A percentile compares a stretch with the other conserved stretches of the same genome.
Conservation (phyloP, 2,888 invertebrate genomes). For the Eurois occulta region DNA sequence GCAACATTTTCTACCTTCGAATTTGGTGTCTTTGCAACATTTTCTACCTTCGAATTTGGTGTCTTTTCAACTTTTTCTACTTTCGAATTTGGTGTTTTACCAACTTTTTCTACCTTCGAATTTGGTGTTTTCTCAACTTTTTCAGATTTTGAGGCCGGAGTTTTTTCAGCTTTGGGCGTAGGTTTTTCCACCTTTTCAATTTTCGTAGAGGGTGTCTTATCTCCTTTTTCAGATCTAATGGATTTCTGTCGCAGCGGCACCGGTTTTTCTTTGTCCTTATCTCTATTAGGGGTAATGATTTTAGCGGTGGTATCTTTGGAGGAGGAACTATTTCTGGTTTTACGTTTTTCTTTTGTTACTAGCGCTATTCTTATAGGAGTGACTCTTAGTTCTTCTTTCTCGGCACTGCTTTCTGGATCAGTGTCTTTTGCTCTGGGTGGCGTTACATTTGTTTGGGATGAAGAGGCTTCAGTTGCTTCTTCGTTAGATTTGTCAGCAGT, state of each 20-base stretch:
- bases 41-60: slow-evolving; percentile 18
- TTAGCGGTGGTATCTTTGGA: slow-evolving; percentile 62
- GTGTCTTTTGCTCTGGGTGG: slow-evolving; percentile 59
- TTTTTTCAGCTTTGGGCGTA: slow-evolving; percentile 28
- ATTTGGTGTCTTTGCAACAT: slow-evolving; percentile 41
- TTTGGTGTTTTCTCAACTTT: slow-evolving; percentile 54
- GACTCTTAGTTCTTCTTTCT: slow-evolving; percentile 69
- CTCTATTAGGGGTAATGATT: slow-evolving; percentile 60
- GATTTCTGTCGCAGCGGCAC: slow-evolving; percentile 61
- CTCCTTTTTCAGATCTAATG: slow-evolving; percentile 56
- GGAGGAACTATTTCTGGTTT: slow-evolving; percentile 64
- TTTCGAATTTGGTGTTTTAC: slow-evolving; percentile 19
- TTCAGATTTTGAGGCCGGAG: background rate
- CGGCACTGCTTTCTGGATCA: slow-evolving; percentile 66
- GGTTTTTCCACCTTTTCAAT: slow-evolving; percentile 19
- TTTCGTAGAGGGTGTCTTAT: slow-evolving; percentile 32
- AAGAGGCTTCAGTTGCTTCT: slow-evolving; percentile 22
- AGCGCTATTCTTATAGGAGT: slow-evolving; percentile 75
- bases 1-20: slow-evolving; percentile 31
- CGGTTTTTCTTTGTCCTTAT: slow-evolving; percentile 58
- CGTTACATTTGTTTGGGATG: slow-evolving; percentile 40
- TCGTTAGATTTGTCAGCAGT: slow-evolving; percentile 52
- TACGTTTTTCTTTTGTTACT: slow-evolving; percentile 70
- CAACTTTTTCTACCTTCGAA: slow-evolving; percentile 13
- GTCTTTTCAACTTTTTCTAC: slow-evolving; percentile 56